Conservation (phyloP, 2,888 invertebrate species). For the Lithophane semibrunnea region DNA sequence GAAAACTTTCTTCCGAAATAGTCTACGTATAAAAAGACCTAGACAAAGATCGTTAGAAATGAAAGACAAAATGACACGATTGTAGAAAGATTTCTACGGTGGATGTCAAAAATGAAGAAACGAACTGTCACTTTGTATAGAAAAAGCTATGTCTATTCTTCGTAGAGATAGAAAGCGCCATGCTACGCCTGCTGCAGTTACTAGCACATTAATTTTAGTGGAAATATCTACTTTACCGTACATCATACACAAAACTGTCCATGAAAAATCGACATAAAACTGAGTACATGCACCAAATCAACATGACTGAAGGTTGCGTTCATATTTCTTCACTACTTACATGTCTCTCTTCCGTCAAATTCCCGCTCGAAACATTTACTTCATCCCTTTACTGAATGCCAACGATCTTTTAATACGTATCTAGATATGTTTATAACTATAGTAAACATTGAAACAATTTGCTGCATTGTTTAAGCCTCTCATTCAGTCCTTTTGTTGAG, state of each 20-base stretch:
- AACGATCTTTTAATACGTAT: slow-evolving; percentile 24
- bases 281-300: neutral
- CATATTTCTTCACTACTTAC: too few relatives aligned
- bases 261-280: neutral
- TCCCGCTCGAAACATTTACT: slow-evolving; percentile 25
- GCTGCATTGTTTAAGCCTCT: slow-evolving; percentile 57
- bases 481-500: slow-evolving; percentile 55
- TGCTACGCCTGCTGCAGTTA: too few relatives aligned
- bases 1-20: too few relatives aligned
- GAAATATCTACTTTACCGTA: neutral
- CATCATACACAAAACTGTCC: neutral
- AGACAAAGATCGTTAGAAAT: too few relatives aligned
- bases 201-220: neutral
- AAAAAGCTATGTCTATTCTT: too few relatives aligned
- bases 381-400: slow-evolving; percentile 13
- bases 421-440: slow-evolving; percentile 19
- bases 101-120: too few relatives aligned
- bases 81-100: too few relatives aligned
- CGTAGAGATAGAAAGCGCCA: too few relatives aligned
- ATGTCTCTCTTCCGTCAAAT: slow-evolving; percentile 1
- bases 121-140: too few relatives aligned
- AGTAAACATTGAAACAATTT: slow-evolving; percentile 61
- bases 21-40: too few relatives aligned
- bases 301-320: too few relatives aligned
- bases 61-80: too few relatives aligned